phyloP scores from a whole-genome alignment of 2,797 vertebrate genomes.

The Manis crassicaudata region DNA sequence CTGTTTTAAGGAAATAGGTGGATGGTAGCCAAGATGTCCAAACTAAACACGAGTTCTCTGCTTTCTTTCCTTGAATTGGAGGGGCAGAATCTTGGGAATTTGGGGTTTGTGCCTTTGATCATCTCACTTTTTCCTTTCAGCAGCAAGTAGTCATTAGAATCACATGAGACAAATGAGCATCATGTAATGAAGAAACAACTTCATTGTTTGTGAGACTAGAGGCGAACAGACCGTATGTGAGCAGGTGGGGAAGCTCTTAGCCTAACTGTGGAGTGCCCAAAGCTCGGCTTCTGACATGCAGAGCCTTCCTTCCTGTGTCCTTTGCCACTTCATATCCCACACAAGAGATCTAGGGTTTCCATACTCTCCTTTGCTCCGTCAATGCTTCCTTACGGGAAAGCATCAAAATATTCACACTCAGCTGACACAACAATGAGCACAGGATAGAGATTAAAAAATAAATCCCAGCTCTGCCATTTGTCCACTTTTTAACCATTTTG shows the following conservation, averaged over 20 bases:
- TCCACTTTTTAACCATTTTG: background rate
- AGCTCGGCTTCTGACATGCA: background rate
- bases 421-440: background rate
- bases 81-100: background rate
- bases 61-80: background rate
- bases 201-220: background rate
- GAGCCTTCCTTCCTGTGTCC: background rate
- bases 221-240: background rate
- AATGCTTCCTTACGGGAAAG: background rate
- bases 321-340: background rate
- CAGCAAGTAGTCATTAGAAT: background rate
- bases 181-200: background rate
- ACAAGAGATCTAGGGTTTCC: background rate
- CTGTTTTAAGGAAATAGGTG: background rate
- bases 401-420: background rate
- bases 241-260: background rate
- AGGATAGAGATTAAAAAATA: background rate
- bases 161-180: background rate
- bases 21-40: background rate
- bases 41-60: background rate
- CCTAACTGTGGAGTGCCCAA: background rate
- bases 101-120: background rate
- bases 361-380: background rate
- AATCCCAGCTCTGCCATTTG: background rate
- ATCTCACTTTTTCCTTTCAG: background rate